phyloP scores from a whole-genome alignment of 2,888 invertebrate genomes.

The Phaedon cochleariae region DNA sequence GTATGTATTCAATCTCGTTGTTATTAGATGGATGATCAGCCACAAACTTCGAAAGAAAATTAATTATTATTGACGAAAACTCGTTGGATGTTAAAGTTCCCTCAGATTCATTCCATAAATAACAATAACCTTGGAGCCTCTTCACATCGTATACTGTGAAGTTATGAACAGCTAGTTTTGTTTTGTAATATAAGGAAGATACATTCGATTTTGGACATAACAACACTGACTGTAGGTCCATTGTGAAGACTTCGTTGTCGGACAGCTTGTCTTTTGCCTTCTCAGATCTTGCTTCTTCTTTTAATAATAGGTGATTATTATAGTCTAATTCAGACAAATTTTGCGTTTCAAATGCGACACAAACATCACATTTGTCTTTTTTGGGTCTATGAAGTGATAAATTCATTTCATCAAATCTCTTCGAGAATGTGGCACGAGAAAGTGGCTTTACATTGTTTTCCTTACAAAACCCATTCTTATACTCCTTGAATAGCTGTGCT shows the following conservation, averaged over 20 bases:
- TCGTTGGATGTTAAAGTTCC: slow-evolving; percentile 11
- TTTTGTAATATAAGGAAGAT: slow-evolving; percentile 22
- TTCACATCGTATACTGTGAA: background rate
- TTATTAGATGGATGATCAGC: background rate
- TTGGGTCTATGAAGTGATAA: slow-evolving; percentile 25
- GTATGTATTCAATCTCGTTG: background rate
- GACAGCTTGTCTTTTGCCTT: slow-evolving; percentile 26
- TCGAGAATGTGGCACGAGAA: slow-evolving; percentile 1
- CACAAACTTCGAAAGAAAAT: background rate
- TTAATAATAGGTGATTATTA: slow-evolving; percentile 23
- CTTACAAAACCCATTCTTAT: slow-evolving; percentile 6
- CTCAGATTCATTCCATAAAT: slow-evolving; percentile 18
- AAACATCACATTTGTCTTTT: slow-evolving; percentile 28
- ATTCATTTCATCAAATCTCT: slow-evolving; percentile 18
- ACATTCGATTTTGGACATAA: slow-evolving; percentile 30
- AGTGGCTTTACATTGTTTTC: slow-evolving; percentile 10
- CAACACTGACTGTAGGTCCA: slow-evolving; percentile 28
- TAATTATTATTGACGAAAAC: slow-evolving; percentile 20
- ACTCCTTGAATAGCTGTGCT: slow-evolving; percentile 3
- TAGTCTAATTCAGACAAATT: slow-evolving; percentile 27
- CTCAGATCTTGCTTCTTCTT: slow-evolving; percentile 27
- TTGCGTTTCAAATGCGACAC: slow-evolving; percentile 25
- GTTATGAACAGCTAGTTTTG: slow-evolving; percentile 21
- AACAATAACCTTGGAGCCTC: background rate
- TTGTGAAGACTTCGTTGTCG: slow-evolving; percentile 26